These are phyloP conservation scores for Drosophila kuntzei DNA, from an alignment of 2,888 invertebrate species.

Conservation along the genomic window DNA sequence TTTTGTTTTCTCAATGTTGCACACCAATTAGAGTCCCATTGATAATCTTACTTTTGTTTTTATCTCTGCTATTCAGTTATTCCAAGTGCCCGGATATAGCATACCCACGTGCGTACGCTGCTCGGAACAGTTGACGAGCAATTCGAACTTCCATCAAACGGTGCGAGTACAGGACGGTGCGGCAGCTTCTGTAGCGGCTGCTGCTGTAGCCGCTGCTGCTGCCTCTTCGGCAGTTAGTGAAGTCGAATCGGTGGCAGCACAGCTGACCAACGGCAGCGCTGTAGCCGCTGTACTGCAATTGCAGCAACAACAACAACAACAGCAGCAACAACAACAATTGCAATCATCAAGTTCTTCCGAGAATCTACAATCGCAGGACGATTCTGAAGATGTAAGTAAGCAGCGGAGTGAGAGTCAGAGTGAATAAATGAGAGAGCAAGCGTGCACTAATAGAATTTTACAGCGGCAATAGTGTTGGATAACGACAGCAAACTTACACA, in stretches of 20 bases:
- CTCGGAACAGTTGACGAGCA: constrained; percentile 85
- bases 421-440: constrained; percentile 1
- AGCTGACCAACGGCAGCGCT: constrained; percentile 69
- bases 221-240: constrained; percentile 65
- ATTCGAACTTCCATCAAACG: constrained; percentile 84
- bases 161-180: constrained; percentile 72
- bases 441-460: constrained; percentile 37
- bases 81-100: constrained; percentile 86
- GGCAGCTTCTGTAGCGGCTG: constrained; percentile 73
- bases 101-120: constrained; percentile 86
- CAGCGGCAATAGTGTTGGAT: constrained; percentile 42
- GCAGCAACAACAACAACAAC: constrained; percentile 59
- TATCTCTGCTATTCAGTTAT: constrained; percentile 75
- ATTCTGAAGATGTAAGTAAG: constrained; percentile 83
- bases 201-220: constrained; percentile 70
- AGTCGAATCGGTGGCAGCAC: constrained; percentile 64
- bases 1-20: constrained; percentile 18
- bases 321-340: constrained; percentile 76
- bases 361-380: constrained; percentile 84
- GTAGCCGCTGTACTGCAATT: constrained; percentile 65
- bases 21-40: constrained; percentile 37
- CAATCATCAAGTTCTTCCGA: constrained; percentile 84
- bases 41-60: constrained; percentile 21
- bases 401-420: constrained; percentile 11
- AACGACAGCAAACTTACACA: constrained; percentile 21